Evolutionary conservation across 2,888 invertebrate species (phyloP).

Genomic region (Drosophila falleni): DNA sequence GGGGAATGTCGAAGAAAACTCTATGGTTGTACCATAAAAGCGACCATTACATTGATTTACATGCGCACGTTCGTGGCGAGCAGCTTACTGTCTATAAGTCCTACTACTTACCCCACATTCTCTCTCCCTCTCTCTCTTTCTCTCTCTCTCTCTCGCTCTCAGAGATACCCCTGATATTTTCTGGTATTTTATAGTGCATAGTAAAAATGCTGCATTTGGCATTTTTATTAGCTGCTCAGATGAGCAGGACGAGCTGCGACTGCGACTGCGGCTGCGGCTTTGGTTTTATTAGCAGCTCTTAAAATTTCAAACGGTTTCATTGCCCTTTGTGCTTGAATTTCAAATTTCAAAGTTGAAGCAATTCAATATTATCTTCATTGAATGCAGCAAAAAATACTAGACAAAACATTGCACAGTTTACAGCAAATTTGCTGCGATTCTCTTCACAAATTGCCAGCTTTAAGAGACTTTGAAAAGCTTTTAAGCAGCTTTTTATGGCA

Average conservation of each 20-base stretch:
- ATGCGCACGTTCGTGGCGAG: conserved; percentile 61
- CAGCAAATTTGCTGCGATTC: background rate
- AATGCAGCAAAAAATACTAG: background rate
- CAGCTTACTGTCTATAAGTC: conserved; percentile 60
- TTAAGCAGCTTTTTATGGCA: background rate
- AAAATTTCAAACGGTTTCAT: conserved; percentile 50
- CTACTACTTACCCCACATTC: conserved; percentile 2
- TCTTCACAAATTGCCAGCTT: conserved; percentile 9
- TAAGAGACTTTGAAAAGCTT: conserved; percentile 7
- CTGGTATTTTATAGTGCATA: conserved; percentile 62
- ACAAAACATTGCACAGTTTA: background rate
- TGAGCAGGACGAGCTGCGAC: conserved; percentile 58
- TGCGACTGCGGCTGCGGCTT: conserved; percentile 31
- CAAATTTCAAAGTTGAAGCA: conserved; percentile 10
- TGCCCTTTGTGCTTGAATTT: conserved; percentile 41
- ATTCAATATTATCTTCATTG: conserved; percentile 21
- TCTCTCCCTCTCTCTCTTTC: background rate
- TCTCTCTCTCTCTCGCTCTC: background rate
- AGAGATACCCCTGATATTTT: conserved; percentile 30
- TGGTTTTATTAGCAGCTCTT: conserved; percentile 61
- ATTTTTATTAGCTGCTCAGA: conserved; percentile 67
- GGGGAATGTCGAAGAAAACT: conserved; percentile 11
- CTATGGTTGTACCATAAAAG: conserved; percentile 50
- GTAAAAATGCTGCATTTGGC: conserved; percentile 64
- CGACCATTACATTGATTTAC: conserved; percentile 70